phyloP scores from a whole-genome alignment of 2,888 invertebrate genomes.

The Plagiodera versicolora region DNA sequence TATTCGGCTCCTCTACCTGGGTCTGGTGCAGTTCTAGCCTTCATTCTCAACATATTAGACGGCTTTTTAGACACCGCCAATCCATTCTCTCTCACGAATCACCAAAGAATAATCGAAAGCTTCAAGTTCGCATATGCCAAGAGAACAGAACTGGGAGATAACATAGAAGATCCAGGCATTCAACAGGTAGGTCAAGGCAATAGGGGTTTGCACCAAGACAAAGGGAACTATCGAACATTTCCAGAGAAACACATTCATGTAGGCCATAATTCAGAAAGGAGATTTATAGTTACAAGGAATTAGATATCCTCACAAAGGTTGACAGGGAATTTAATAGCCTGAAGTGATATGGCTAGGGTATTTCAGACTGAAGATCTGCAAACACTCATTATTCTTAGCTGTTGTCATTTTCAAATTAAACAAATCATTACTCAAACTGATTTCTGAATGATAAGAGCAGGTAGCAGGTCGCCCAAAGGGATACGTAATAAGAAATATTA shows the following conservation, averaged over 20 bases:
- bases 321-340: too few relatives aligned
- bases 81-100: conserved; percentile 55
- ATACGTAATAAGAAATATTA: too few relatives aligned
- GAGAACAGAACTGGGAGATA: conserved; percentile 82
- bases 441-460: not conserved
- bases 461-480: too few relatives aligned
- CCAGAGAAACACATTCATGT: not conserved
- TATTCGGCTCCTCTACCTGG: conserved; percentile 81
- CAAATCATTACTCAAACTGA: too few relatives aligned
- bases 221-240: not conserved
- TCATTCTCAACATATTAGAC: conserved; percentile 78
- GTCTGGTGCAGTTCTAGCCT: conserved; percentile 76
- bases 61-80: conserved; percentile 51
- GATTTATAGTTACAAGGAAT: too few relatives aligned
- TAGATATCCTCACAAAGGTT: too few relatives aligned
- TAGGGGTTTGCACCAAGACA: too few relatives aligned
- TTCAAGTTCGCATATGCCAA: conserved; percentile 91
- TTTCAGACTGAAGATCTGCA: too few relatives aligned
- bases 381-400: too few relatives aligned
- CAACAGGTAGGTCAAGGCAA: conserved; percentile 28
- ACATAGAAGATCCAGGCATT: conserved; percentile 53
- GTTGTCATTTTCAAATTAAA: too few relatives aligned
- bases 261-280: not conserved
- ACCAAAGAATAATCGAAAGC: conserved; percentile 84
- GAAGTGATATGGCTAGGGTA: too few relatives aligned